phyloP scores from a whole-genome alignment of 2,113 vertebrate genomes.

The Stercorarius parasiticus region DNA sequence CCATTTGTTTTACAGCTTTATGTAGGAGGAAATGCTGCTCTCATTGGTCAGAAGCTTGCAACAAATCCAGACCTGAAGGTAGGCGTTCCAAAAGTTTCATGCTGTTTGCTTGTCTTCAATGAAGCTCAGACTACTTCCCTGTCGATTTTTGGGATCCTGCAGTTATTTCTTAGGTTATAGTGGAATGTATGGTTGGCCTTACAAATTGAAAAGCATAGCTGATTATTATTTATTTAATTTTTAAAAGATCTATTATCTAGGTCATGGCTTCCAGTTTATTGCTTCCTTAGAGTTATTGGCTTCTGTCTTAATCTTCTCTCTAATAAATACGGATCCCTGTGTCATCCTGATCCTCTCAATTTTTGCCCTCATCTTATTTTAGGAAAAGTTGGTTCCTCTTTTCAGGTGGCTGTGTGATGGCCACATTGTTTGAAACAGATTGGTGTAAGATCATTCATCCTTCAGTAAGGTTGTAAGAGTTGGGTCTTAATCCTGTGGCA shows the following conservation, averaged over 20 bases:
- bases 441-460: not conserved
- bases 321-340: not conserved
- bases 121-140: not conserved
- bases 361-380: not conserved
- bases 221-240: not conserved
- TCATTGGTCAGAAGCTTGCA: slow-evolving; percentile 95
- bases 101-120: not conserved
- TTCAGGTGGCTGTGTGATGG: not conserved
- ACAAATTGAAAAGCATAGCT: not conserved
- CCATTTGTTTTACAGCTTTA: slow-evolving; percentile 83
- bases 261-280: not conserved
- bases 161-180: not conserved
- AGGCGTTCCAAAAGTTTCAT: not conserved
- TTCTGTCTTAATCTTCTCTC: not conserved
- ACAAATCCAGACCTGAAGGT: slow-evolving; percentile 87
- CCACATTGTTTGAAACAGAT: not conserved
- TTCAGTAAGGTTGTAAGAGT: not conserved
- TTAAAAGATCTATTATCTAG: not conserved
- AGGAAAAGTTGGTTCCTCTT: not conserved
- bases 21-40: slow-evolving; percentile 95
- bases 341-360: not conserved
- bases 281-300: not conserved
- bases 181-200: not conserved
- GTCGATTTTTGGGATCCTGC: not conserved
- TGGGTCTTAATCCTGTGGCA: not conserved